phyloP scores from a whole-genome alignment of 2,888 invertebrate species.

The Oscheius onirici region DNA sequence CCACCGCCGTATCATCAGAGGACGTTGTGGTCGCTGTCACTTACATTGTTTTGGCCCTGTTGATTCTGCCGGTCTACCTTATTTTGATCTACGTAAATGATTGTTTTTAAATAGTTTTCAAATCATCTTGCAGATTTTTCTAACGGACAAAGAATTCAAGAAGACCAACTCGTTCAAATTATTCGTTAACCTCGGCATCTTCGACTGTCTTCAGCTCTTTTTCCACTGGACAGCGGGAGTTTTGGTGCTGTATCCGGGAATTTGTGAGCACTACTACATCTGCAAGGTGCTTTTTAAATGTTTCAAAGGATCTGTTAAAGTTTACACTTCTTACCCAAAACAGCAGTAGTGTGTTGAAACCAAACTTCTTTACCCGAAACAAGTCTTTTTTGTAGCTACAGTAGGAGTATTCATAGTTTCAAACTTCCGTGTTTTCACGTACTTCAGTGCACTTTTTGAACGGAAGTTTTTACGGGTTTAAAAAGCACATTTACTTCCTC shows the following conservation, averaged over 20 bases:
- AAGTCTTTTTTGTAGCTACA: too few relatives aligned
- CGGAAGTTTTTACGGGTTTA: conserved; percentile 15
- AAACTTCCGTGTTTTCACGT: too few relatives aligned
- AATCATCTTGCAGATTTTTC: conserved; percentile 1
- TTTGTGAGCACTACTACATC: neutral
- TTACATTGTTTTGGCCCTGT: neutral
- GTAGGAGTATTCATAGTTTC: too few relatives aligned
- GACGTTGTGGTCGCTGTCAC: neutral
- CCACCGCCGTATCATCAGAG: neutral
- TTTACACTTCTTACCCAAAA: too few relatives aligned
- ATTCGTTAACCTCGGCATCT: conserved; percentile 16
- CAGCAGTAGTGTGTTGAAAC: too few relatives aligned
- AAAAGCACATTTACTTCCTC: neutral
- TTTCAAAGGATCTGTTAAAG: too few relatives aligned
- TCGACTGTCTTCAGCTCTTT: conserved; percentile 18
- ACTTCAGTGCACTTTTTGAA: too few relatives aligned
- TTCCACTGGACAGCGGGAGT: conserved; percentile 13
- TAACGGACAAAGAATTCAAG: conserved; percentile 9
- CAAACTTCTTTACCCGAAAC: too few relatives aligned
- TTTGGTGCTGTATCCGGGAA: neutral
- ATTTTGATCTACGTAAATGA: conserved; percentile 7
- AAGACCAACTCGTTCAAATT: neutral
- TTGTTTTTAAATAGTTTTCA: neutral
- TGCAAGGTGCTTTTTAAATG: too few relatives aligned
- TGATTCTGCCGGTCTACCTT: conserved; percentile 13